Evolutionary conservation across 2,113 vertebrate species (phyloP).

Genomic region (Equus quagga): DNA sequence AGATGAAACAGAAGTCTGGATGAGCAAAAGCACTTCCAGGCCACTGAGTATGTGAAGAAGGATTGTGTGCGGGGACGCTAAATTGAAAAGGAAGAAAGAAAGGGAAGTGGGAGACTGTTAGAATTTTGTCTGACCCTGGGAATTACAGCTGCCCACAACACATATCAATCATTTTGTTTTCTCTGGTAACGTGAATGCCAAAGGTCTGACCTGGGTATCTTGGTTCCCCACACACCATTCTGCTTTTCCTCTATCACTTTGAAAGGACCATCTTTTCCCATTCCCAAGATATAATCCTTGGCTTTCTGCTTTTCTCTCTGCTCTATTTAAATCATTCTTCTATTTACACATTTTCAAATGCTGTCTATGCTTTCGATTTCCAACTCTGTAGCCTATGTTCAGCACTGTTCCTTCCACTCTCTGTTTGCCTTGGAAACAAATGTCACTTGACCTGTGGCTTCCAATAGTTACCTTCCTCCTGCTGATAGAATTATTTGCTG

Average conservation of each 20-base stretch:
- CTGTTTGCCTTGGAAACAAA: constrained; percentile 28
- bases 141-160: not conserved
- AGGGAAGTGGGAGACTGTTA: not conserved
- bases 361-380: not conserved
- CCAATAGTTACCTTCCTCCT: constrained; percentile 22
- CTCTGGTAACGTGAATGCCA: not conserved
- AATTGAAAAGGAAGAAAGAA: not conserved
- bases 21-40: not conserved
- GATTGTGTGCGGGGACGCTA: not conserved
- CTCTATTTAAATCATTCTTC: not conserved
- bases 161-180: not conserved
- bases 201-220: not conserved
- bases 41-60: not conserved
- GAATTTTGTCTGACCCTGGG: not conserved
- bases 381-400: not conserved
- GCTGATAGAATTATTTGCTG: constrained; percentile 58
- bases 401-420: not conserved
- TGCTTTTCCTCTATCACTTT: not conserved
- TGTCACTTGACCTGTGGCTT: not conserved
- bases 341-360: not conserved
- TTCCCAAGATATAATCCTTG: not conserved
- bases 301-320: not conserved
- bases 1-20: not conserved
- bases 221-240: not conserved
- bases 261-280: not conserved